Conservation (phyloP, 2,797 vertebrate genomes). For the Neosilurus hyrtlii region DNA sequence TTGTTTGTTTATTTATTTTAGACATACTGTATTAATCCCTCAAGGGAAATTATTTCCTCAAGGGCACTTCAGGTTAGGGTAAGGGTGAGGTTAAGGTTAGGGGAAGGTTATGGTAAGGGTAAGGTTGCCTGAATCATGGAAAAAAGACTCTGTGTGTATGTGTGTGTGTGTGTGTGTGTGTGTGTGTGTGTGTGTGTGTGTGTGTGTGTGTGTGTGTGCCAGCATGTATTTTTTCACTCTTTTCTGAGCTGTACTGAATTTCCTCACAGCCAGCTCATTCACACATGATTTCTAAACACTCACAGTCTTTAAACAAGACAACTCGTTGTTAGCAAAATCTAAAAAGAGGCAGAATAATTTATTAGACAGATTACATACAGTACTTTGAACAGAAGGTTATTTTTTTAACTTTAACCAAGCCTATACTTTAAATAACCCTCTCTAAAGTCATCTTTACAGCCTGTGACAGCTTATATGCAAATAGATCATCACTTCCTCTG, state of each 20-base stretch:
- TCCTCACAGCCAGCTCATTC: neutral
- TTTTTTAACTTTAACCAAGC: neutral
- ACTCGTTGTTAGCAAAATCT: neutral
- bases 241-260: neutral
- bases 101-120: too few species aligned
- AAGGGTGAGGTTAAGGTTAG: too few species aligned
- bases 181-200: neutral
- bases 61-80: too few species aligned
- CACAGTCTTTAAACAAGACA: neutral
- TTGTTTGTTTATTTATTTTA: too few species aligned
- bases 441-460: neutral
- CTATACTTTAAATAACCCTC: neutral
- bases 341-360: neutral
- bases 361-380: neutral
- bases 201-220: neutral
- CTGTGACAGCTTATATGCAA: neutral
- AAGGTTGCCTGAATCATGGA: too few species aligned
- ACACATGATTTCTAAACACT: neutral
- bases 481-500: slow-evolving; percentile 9
- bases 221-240: neutral
- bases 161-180: neutral
- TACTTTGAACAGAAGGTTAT: neutral
- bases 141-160: too few species aligned
- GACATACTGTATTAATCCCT: too few species aligned
- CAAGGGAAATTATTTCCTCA: too few species aligned